Evolutionary conservation across 2,888 invertebrate species (phyloP).

Genomic region (Andrena minutula): DNA sequence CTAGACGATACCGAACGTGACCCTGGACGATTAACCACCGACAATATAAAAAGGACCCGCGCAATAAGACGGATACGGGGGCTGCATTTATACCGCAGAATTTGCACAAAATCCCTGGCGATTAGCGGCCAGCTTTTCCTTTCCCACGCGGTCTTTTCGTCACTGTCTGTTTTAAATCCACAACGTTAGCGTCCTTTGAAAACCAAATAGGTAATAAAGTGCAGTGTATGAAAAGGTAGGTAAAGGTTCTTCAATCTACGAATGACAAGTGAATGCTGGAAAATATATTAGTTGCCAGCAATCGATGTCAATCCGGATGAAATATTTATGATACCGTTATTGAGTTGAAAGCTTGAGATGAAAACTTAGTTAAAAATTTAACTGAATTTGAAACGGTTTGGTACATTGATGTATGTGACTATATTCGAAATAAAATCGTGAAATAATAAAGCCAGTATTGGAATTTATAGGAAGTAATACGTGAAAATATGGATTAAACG

Average conservation of each 20-base stretch:
- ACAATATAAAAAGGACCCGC: slow-evolving; percentile 33
- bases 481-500: neutral
- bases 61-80: slow-evolving; percentile 25
- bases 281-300: neutral
- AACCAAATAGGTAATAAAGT: neutral
- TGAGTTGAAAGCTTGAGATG: neutral
- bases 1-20: slow-evolving; percentile 52
- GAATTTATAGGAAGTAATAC: neutral
- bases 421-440: too few relatives aligned
- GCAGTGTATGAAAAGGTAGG: neutral
- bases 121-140: slow-evolving; percentile 33
- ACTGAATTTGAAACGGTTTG: too few relatives aligned
- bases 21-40: slow-evolving; percentile 63
- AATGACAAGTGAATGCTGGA: neutral
- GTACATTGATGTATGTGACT: too few relatives aligned
- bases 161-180: neutral
- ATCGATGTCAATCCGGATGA: neutral
- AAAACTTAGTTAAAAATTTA: neutral
- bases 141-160: neutral
- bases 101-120: slow-evolving; percentile 55
- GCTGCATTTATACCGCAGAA: slow-evolving; percentile 59
- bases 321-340: neutral
- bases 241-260: neutral
- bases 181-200: neutral
- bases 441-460: too few relatives aligned